Base-by-base conservation (phyloP, 2,888 invertebrate species). In the Halictus quadricinctus region DNA sequence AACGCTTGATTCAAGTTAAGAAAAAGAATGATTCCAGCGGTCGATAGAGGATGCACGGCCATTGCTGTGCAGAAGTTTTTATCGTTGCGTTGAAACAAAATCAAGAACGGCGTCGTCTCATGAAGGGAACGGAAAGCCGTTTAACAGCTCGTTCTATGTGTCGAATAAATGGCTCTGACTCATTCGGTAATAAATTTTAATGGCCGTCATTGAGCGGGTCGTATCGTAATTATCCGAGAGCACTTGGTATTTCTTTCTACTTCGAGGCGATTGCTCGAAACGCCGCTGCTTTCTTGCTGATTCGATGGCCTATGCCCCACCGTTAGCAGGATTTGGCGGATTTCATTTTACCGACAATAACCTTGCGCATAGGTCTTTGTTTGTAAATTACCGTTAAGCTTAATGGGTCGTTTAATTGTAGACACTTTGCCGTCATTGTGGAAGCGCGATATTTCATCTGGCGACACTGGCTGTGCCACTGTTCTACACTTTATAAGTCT, bases 151-250 rank as follows among this genome's bases (percentile, higher is more conserved):
- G 74, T 88, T 84, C 76, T 60, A 18, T 66, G 75, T 46, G 84
- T 36, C 58, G 81, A 81, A 76, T 82, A 79, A 88, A 87, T 88
- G 78, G 70, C 79, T 25, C 79, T 84, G 80, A 80, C 80, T 80
- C 79, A 87, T 84, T 84, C 78, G 76, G 41, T 80, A 87, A 86
- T 86, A 81, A 89, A 87, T 89, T 84, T 80, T 84, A 89, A 86
- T 78, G 81, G 79, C 76, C 69, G 73, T 75, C 80, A 82, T 87
- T 74, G 85, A 77, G 77, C 80, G 41, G 48, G 69, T 79, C 78
- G 84, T 85, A 79, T 85, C 83, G 77, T 81, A 86, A 87, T 89
- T 86, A 86, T 85, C 77, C 77, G 73, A 43, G 76, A 58, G 72
- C 74, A 85, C 84, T 81, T 80, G 85, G 76, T 81, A 85, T 87